Evolutionary conservation across 2,113 vertebrate species (phyloP), one percentile per base, ranked within the genome.

Genomic region (Callochromis pleurospilus): DNA sequence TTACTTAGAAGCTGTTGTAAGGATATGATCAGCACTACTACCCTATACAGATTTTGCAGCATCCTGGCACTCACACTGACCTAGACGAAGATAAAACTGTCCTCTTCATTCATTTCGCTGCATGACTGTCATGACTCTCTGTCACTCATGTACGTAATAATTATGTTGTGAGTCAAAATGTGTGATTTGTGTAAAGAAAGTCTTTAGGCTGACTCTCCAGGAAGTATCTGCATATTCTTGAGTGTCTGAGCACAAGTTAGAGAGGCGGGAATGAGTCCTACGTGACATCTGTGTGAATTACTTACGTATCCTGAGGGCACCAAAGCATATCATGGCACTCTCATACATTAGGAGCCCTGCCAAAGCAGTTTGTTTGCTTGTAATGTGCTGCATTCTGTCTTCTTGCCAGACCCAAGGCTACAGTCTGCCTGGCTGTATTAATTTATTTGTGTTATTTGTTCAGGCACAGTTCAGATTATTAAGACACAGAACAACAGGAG

Each of bases 381-480:
- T 91, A 87, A 87, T 87, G 91, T 49, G 68, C 75, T 85, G 79
- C 73, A 47, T 85, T 91, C 83, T 42, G 80, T 92, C 82, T 88
- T 89, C 53, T 73, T 90, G 89, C 60, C 81, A 91, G 42, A 90
- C 89, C 82, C 75, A 54, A 80, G 84, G 89, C 83, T 62, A 56
- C 70, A 77, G 45, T 60, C 21, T 33, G 83, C 79, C 55, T 19
- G 82, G 51, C 15, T 89, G 24, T 9, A 75, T 89, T 94, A 17
- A 82, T 87, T 89, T 65, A 68, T 86, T 47, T 56, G n/a, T 62
- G 73, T 26, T 89, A 62, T 86, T 86, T 83, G 73, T 89, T 56
- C 82, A 33, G 40, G 31, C 54, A 53, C 65, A 54, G 65, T 5
- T 79, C 82, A 77, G 47, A 79, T 80, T 89, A 83, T 79, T 58